These are phyloP conservation scores for Charadrius vociferus DNA, from an alignment of 2,113 vertebrate species.

Conservation along the genomic window DNA sequence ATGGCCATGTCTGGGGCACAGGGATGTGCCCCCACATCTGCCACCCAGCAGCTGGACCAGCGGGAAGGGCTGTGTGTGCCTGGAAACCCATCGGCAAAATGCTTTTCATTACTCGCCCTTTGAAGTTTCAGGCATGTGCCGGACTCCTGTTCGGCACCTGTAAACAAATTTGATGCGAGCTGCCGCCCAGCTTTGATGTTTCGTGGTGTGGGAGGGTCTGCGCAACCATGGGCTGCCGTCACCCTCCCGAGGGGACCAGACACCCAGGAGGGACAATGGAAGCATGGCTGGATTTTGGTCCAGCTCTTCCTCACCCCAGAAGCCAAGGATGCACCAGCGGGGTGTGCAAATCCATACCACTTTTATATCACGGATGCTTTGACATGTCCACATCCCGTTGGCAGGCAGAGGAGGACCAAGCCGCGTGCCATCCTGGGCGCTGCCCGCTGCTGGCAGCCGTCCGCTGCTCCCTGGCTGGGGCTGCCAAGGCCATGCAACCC, in stretches of 20 bases:
- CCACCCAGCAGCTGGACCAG: constrained; percentile 8
- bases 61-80: not conserved
- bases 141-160: not conserved
- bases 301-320: not conserved
- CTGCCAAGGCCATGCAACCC: not conserved
- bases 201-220: fast-evolving
- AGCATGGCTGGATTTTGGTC: fast-evolving
- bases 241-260: not conserved
- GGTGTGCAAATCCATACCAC: fast-evolving
- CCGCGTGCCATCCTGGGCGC: not conserved
- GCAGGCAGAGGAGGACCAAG: not conserved
- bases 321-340: fast-evolving
- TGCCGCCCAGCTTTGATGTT: not conserved
- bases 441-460: not conserved
- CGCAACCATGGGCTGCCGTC: not conserved
- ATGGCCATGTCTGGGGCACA: fast-evolving
- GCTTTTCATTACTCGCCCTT: not conserved
- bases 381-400: fast-evolving
- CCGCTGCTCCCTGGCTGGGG: not conserved
- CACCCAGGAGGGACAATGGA: fast-evolving
- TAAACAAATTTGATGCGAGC: not conserved
- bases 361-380: fast-evolving
- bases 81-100: not conserved
- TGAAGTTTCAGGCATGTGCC: constrained; percentile 2
- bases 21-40: not conserved